phyloP scores from a whole-genome alignment of 2,113 vertebrate species.

The Erpornis zantholeuca region DNA sequence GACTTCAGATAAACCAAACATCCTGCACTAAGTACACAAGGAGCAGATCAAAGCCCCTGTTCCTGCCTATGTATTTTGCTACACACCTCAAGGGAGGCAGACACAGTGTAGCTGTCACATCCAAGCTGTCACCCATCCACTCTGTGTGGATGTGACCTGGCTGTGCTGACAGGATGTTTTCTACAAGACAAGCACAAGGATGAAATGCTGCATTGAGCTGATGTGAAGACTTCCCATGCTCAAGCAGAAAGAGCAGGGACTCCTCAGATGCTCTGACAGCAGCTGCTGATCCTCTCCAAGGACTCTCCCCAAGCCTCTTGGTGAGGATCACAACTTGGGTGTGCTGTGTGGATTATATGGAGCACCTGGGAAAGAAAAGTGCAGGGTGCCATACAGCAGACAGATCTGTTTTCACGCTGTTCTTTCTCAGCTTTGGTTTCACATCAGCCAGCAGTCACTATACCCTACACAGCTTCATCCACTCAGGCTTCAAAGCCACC shows the following conservation, averaged over 20 bases:
- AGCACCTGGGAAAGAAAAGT: background rate
- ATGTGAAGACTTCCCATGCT: background rate
- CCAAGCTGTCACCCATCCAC: background rate
- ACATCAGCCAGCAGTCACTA: background rate
- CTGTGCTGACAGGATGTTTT: background rate
- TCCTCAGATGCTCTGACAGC: background rate
- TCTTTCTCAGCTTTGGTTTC: background rate
- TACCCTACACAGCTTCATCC: background rate
- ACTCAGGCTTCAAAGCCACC: background rate
- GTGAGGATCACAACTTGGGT: accelerated
- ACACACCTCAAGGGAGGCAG: background rate
- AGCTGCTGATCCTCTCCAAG: background rate
- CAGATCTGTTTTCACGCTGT: accelerated
- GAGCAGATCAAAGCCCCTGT: background rate
- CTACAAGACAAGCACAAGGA: background rate
- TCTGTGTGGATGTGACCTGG: background rate
- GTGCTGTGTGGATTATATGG: accelerated
- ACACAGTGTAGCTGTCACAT: background rate
- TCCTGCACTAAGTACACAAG: background rate
- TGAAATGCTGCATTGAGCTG: accelerated
- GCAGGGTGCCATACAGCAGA: background rate
- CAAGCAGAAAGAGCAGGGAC: background rate
- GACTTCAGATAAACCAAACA: background rate
- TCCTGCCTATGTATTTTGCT: accelerated
- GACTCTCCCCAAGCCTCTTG: background rate